Evolutionary conservation across 2,797 vertebrate genomes (phyloP), one percentile per base, ranked within the genome.

Genomic region (Neosilurus mollespiculum): DNA sequence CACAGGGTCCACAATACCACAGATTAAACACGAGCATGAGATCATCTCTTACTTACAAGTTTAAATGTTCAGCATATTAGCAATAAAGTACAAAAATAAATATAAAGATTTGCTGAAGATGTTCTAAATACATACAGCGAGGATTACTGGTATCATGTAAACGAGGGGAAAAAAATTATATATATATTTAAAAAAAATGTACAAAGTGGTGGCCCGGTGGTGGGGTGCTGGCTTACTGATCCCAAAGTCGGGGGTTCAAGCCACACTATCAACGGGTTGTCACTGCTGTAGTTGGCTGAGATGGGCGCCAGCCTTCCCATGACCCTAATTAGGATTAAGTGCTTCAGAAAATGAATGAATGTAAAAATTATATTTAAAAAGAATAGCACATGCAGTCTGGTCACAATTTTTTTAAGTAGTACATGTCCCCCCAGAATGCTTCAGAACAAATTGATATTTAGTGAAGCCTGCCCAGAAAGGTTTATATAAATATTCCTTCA

Each of bases 11-110:
- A 66, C 59, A 16, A 34, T 34, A 2, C n/a, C 69, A 51, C 67
- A 66, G 18, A 81, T 85, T 79, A 82, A 43, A 79, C 67, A 5
- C 18, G 51, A 14, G 22, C 20, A 9, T 0, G 3, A 59, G 51
- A 72, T 70, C 59, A 78, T 51, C 54, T 61, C 26, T 58, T 12
- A 12, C 26, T 34, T 20, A 75, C n/a, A 56, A 84, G 49, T 78
- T 78, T 53, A 30, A 30, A 78, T 12, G 30, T 49, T 20, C 30
- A 22, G 14, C 16, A 43, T 51, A 53, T 61, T 20, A 59, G 76
- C 51, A 30, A 10, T 56, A 26, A 69, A 56, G 64, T 9, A 72
- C 14, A 69, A 43, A 71, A 53, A 26, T 18, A 53, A 53, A 20
- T 8, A 53, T 16, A 26, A 9, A 58, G 16, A 53, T 8, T 56